These are phyloP conservation scores for Lucifuga dentata DNA, from an alignment of 2,113 vertebrate genomes.

Conservation along the genomic window DNA sequence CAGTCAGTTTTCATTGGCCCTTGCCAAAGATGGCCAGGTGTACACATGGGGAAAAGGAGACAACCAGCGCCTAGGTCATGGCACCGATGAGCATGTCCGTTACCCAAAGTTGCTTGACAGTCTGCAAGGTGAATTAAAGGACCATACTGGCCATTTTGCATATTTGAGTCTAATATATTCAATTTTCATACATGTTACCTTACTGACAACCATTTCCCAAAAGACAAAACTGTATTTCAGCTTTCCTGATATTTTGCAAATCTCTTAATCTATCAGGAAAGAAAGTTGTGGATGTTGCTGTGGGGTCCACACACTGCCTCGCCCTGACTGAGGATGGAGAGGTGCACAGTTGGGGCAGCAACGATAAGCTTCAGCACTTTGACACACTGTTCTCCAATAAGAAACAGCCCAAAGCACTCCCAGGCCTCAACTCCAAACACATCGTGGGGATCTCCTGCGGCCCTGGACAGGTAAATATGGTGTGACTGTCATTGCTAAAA, in stretches of 20 bases:
- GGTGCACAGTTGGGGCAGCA: constrained; percentile 98
- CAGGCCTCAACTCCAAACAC: constrained; percentile 93
- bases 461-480: constrained; percentile 89
- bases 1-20: constrained; percentile 95
- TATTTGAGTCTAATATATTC: too few species aligned
- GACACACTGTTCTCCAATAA: constrained; percentile 96
- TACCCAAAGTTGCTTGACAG: constrained; percentile 95
- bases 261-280: constrained; percentile 88
- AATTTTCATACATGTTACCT: too few species aligned
- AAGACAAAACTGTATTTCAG: too few species aligned
- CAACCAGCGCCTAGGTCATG: constrained; percentile 96
- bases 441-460: constrained; percentile 96
- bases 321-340: constrained; percentile 96
- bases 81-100: constrained; percentile 95
- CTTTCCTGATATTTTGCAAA: too few species aligned
- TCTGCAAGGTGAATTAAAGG: constrained; percentile 88
- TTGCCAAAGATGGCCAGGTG: constrained; percentile 96
- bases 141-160: too few species aligned
- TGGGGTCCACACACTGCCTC: constrained; percentile 96
- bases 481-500: not conserved
- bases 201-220: too few species aligned
- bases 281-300: constrained; percentile 95
- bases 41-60: constrained; percentile 99
- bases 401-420: constrained; percentile 92
- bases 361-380: constrained; percentile 98